Conservation (phyloP, 2,888 invertebrate genomes). For the Vanessa cardui region DNA sequence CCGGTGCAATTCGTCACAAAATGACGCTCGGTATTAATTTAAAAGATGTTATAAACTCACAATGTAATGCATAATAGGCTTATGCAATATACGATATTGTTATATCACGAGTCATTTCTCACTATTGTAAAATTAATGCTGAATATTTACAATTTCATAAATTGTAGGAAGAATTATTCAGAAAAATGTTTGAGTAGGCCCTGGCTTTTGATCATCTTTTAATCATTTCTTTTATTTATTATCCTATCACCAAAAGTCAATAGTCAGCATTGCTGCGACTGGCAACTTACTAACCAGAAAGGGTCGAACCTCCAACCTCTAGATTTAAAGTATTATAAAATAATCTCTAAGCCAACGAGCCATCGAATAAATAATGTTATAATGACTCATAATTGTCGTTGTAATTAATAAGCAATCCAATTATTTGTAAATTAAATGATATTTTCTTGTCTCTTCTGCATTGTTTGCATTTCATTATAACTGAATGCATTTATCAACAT, state of each 20-base stretch:
- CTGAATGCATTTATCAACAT: background rate
- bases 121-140: background rate
- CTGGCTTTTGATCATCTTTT: too few species aligned
- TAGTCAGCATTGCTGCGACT: too few species aligned
- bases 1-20: background rate
- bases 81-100: slow-evolving; percentile 27
- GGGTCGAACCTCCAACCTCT: too few species aligned
- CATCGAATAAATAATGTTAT: background rate
- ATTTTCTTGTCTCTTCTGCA: slow-evolving; percentile 13
- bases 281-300: too few species aligned
- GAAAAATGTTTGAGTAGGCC: too few species aligned
- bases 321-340: too few species aligned
- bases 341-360: too few species aligned
- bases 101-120: slow-evolving; percentile 19
- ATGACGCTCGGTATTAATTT: background rate
- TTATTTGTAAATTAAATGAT: slow-evolving; percentile 1
- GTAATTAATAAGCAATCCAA: slow-evolving; percentile 9
- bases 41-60: background rate
- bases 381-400: background rate
- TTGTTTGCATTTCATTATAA: slow-evolving; percentile 11
- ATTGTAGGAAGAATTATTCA: background rate
- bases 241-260: too few species aligned
- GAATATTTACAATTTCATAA: background rate
- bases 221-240: too few species aligned
- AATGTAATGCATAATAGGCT: slow-evolving; percentile 12